Percentiles rank a stretch among this genome's conserved stretches.
phyloP scores from a whole-genome alignment of 2,113 vertebrate genomes.

The Pardalotus punctatus region DNA sequence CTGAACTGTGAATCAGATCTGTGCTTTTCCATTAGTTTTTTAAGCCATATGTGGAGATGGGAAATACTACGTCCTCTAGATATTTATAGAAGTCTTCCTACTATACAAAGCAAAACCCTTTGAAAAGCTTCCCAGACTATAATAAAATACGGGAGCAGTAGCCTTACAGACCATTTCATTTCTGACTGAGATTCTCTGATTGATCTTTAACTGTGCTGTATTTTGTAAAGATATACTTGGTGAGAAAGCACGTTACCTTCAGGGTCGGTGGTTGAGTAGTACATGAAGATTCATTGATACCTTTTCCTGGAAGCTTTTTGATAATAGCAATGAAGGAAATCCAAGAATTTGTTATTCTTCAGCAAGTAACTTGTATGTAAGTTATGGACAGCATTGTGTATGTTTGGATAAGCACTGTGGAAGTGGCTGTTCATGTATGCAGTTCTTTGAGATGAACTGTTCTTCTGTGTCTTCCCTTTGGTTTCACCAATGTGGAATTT shows the following conservation, averaged over 20 bases:
- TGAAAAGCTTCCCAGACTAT: not conserved
- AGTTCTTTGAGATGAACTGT: not conserved
- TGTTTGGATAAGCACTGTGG: not conserved
- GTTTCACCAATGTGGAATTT: not conserved
- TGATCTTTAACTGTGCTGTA: not conserved
- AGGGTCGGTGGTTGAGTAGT: not conserved
- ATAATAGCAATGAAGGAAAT: not conserved
- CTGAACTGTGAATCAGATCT: not conserved
- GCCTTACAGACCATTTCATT: not conserved
- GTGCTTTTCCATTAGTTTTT: not conserved
- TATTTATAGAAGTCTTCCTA: not conserved
- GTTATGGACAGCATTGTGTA: not conserved
- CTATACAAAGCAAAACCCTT: not conserved
- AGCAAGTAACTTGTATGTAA: not conserved
- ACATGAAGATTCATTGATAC: not conserved
- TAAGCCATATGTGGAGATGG: not conserved
- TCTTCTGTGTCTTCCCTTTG: not conserved
- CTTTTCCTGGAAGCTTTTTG: not conserved
- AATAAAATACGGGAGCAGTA: not conserved
- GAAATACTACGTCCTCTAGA: not conserved
- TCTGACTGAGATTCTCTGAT: not conserved
- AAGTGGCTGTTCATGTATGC: not conserved
- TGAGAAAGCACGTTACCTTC: not conserved
- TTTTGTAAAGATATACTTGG: not conserved
- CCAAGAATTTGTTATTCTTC: not conserved